phyloP scores from a whole-genome alignment of 1,140 invertebrate species.

The Drosophila jambulina region DNA sequence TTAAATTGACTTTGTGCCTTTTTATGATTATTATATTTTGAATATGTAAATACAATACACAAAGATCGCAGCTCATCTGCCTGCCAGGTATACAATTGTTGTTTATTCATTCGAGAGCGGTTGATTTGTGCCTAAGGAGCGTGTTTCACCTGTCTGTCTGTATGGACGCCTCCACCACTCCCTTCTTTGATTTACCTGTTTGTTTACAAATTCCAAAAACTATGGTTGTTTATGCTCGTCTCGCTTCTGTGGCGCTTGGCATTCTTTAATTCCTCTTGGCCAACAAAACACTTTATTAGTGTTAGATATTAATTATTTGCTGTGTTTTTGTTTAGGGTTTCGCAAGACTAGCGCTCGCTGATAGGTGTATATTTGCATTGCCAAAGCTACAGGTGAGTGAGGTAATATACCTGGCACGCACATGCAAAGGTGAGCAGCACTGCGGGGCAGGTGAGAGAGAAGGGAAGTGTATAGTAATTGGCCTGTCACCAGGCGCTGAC shows the following conservation, averaged over 20 bases:
- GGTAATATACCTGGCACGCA: constrained; percentile 41
- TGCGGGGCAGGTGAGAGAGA: not conserved
- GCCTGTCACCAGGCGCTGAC: constrained; percentile 42
- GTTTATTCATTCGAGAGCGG: constrained; percentile 16
- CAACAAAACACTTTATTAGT: constrained; percentile 30
- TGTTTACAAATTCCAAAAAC: constrained; percentile 34
- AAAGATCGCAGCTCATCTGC: constrained; percentile 6
- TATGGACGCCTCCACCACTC: constrained; percentile 1
- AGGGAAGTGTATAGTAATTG: constrained; percentile 19
- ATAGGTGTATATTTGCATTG: constrained; percentile 14
- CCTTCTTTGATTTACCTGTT: constrained; percentile 21
- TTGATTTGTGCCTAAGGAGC: constrained; percentile 39
- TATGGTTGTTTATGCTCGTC: constrained; percentile 32
- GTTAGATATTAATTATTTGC: constrained; percentile 40
- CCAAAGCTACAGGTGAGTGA: constrained; percentile 29
- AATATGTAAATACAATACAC: constrained; percentile 22
- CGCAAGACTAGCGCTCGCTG: constrained; percentile 17
- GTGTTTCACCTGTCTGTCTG: constrained; percentile 1
- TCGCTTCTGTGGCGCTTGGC: constrained; percentile 33
- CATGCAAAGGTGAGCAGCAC: constrained; percentile 1
- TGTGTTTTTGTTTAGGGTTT: constrained; percentile 26
- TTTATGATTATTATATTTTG: constrained; percentile 45
- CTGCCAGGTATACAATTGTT: constrained; percentile 17
- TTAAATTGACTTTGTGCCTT: constrained; percentile 40
- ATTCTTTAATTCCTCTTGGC: constrained; percentile 28